These are phyloP conservation scores for Gobius niger DNA, from an alignment of 2,113 vertebrate genomes.

Conservation along the genomic window DNA sequence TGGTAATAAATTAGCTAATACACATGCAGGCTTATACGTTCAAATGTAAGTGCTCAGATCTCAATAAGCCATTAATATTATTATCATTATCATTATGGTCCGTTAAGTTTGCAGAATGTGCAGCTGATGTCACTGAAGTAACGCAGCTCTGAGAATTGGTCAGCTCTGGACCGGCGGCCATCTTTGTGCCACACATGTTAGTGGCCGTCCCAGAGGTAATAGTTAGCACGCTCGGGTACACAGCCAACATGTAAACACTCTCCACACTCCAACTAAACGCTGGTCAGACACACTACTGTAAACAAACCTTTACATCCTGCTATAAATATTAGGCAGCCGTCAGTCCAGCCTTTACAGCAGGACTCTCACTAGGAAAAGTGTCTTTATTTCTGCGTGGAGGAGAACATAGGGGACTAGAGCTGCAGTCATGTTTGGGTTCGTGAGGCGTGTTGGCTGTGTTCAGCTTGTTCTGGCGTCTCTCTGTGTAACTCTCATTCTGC, in stretches of 20 bases:
- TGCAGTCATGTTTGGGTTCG: slow-evolving; percentile 31
- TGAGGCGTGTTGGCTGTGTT: slow-evolving; percentile 2
- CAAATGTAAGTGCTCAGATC: too few relatives aligned
- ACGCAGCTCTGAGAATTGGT: not conserved
- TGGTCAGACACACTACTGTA: slow-evolving; percentile 32
- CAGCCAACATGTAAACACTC: slow-evolving; percentile 56
- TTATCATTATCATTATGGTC: not conserved
- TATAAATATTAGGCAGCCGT: slow-evolving; percentile 59
- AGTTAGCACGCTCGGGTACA: slow-evolving; percentile 59
- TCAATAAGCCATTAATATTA: too few relatives aligned
- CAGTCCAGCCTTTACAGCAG: slow-evolving; percentile 11
- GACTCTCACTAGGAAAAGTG: slow-evolving; percentile 2
- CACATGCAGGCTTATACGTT: too few relatives aligned
- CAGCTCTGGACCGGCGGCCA: slow-evolving; percentile 9
- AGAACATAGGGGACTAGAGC: not conserved
- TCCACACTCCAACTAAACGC: slow-evolving; percentile 33
- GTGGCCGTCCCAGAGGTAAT: slow-evolving; percentile 40
- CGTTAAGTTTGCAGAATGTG: not conserved
- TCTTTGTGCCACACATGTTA: slow-evolving; percentile 28
- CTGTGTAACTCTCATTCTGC: slow-evolving; percentile 32
- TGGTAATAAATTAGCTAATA: too few relatives aligned
- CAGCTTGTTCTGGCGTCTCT: slow-evolving; percentile 15
- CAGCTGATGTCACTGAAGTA: not conserved
- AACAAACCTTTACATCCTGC: slow-evolving; percentile 22
- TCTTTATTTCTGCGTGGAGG: not conserved